These are phyloP conservation scores for Irena cyanogastra DNA, from an alignment of 2,113 vertebrate species.

Conservation along the genomic window DNA sequence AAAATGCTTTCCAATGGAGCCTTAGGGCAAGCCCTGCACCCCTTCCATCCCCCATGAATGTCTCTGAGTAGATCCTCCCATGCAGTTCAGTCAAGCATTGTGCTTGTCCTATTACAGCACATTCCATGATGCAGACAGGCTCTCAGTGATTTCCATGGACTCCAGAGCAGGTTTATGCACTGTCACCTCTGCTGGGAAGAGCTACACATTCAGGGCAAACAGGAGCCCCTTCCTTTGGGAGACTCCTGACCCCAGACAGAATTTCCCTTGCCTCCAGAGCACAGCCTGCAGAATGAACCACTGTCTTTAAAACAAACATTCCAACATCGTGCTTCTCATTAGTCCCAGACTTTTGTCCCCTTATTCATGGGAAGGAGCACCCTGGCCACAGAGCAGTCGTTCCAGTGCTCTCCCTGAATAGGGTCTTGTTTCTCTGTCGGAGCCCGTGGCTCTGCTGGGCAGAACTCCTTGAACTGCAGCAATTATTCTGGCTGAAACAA, in stretches of 20 bases:
- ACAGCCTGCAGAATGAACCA: background rate
- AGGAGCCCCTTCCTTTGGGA: background rate
- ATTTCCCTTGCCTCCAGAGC: background rate
- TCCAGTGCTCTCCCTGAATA: background rate
- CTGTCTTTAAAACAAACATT: conserved; percentile 50
- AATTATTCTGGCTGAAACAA: background rate
- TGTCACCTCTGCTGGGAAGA: background rate
- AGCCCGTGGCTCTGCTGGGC: background rate
- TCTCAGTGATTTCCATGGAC: background rate
- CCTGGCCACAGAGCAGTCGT: background rate
- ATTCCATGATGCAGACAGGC: background rate
- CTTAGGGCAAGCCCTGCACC: too few relatives aligned
- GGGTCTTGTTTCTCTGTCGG: background rate
- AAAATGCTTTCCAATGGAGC: background rate
- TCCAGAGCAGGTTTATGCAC: background rate
- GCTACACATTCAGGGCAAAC: background rate
- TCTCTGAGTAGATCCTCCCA: rapidly evolving
- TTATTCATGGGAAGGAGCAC: conserved; percentile 34
- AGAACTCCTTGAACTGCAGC: background rate
- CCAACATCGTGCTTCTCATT: background rate
- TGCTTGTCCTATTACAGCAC: background rate
- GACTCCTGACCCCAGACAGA: background rate
- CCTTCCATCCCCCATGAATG: background rate
- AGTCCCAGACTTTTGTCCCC: conserved; percentile 15
- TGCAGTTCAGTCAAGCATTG: background rate